Conservation (phyloP, 1,140 invertebrate genomes). For the Drosophila auraria region DNA sequence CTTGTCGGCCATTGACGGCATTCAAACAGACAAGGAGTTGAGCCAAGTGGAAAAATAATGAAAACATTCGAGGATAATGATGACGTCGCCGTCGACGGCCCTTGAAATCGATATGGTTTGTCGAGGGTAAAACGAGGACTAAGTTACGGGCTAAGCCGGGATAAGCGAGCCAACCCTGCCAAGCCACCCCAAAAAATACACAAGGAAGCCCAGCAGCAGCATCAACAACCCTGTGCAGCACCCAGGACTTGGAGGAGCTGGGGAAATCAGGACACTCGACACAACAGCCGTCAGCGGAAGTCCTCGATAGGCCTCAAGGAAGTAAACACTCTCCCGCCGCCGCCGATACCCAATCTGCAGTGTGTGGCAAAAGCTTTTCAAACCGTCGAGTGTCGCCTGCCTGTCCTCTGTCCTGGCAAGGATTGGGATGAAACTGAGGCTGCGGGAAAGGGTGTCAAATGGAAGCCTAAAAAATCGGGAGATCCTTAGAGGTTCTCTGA, state of each 20-base stretch:
- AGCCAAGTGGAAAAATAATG: conserved; percentile 85
- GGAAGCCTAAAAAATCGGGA: no score
- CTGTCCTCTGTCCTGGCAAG: not conserved
- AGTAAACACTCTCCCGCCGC: conserved; percentile 68
- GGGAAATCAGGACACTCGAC: conserved; percentile 30
- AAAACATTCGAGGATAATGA: conserved; percentile 84
- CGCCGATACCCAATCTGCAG: conserved; percentile 39
- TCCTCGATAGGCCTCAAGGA: conserved; percentile 78
- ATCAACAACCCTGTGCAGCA: conserved; percentile 20
- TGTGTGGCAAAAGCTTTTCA: conserved; percentile 54
- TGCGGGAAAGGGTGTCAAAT: not conserved
- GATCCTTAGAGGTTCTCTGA: no score
- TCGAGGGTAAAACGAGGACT: conserved; percentile 23
- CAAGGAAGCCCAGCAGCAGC: not conserved
- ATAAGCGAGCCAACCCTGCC: conserved; percentile 36
- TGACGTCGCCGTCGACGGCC: conserved; percentile 49
- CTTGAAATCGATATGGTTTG: conserved; percentile 68
- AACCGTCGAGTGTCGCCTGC: conserved; percentile 2
- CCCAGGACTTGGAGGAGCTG: not conserved
- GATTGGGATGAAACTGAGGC: not conserved
- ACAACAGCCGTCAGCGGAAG: conserved; percentile 61
- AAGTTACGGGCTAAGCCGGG: conserved; percentile 69
- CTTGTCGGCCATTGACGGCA: conserved; percentile 76
- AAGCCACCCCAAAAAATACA: conserved; percentile 33
- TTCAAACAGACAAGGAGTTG: conserved; percentile 84